These are phyloP conservation scores for Harlomillsia oculata DNA, from an alignment of 1,140 invertebrate species.

Conservation along the genomic window DNA sequence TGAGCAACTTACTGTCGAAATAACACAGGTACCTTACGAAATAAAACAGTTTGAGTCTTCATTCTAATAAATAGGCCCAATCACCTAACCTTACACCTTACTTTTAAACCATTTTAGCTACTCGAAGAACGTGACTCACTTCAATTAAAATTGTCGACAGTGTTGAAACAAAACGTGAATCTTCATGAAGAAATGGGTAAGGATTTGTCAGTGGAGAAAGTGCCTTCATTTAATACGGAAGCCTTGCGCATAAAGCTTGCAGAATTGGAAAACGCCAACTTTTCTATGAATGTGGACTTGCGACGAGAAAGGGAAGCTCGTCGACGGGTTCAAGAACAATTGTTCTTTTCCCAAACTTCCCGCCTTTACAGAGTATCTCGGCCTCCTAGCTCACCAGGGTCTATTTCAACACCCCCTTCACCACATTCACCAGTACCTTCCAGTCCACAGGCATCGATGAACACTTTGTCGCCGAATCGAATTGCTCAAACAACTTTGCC, in stretches of 20 bases:
- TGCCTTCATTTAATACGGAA: slow-evolving; percentile 1
- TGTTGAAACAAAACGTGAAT: slow-evolving; percentile 42
- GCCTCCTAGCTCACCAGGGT: no score
- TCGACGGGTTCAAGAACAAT: slow-evolving; percentile 27
- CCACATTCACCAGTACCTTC: no score
- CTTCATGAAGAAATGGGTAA: slow-evolving; percentile 14
- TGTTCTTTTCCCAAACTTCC: slow-evolving; percentile 25
- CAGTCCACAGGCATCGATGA: no score
- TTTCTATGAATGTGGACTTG: slow-evolving; percentile 24
- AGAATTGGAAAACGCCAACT: slow-evolving; percentile 15
- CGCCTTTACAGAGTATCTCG: no score
- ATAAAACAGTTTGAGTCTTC: not conserved
- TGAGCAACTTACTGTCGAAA: slow-evolving; percentile 75
- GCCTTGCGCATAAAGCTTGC: slow-evolving; percentile 16
- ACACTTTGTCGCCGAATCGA: no score
- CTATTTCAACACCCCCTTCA: no score
- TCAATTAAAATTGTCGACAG: slow-evolving; percentile 67
- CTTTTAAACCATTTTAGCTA: slow-evolving; percentile 41
- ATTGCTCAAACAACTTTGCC: no score
- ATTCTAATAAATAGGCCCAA: not conserved
- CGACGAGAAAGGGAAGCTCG: slow-evolving; percentile 23
- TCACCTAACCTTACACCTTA: not conserved
- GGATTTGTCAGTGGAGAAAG: not conserved
- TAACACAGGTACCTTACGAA: slow-evolving; percentile 51
- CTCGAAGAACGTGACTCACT: slow-evolving; percentile 74